Percentiles rank a stretch among this genome's conserved stretches.
phyloP scores from a whole-genome alignment of 2,797 vertebrate species.

The Chromis chromis region DNA sequence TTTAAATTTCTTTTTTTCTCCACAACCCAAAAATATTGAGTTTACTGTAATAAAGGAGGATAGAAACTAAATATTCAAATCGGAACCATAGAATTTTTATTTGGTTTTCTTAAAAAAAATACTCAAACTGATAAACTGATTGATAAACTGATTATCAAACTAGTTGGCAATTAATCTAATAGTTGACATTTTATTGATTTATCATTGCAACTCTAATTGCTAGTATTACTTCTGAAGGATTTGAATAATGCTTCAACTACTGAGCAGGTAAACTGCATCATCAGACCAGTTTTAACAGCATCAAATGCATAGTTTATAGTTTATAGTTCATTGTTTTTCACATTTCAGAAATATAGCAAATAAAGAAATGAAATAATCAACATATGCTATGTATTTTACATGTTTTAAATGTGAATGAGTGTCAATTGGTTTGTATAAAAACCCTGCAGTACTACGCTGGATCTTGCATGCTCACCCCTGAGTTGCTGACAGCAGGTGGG shows the following conservation, averaged over 20 bases:
- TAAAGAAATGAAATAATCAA: not conserved
- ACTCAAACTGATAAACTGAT: too few relatives aligned
- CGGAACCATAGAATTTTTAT: too few relatives aligned
- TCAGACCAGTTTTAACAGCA: too few relatives aligned
- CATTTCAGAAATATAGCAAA: not conserved
- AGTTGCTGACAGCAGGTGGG: conserved; percentile 96
- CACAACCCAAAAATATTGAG: too few relatives aligned
- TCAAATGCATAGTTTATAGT: too few relatives aligned
- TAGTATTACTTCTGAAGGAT: not conserved
- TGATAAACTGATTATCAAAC: too few relatives aligned
- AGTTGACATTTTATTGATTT: too few relatives aligned
- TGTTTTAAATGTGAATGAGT: not conserved
- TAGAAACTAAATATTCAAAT: too few relatives aligned
- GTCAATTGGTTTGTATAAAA: not conserved
- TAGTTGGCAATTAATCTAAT: too few relatives aligned
- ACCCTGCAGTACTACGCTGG: not conserved
- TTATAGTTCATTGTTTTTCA: not conserved
- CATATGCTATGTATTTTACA: not conserved
- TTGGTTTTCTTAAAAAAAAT: too few relatives aligned
- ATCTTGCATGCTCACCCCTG: conserved; percentile 84
- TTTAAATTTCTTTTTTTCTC: too few relatives aligned
- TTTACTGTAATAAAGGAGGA: too few relatives aligned
- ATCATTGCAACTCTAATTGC: not conserved
- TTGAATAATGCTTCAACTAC: not conserved
- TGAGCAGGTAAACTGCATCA: not conserved